Conservation (phyloP, 2,113 vertebrate species). For the Salminus brasiliensis region DNA sequence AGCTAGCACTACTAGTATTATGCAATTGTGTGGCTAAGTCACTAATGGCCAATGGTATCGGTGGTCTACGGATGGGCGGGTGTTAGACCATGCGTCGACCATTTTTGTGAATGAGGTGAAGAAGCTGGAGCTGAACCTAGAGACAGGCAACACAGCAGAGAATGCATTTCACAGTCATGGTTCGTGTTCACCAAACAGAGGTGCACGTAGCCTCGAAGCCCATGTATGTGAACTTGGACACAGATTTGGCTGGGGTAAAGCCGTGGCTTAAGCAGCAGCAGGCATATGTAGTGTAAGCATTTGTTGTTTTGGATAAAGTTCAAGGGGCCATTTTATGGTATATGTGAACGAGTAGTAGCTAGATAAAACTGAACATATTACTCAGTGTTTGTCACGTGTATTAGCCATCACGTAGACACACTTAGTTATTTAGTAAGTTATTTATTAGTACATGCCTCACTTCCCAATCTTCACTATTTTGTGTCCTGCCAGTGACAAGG, state of each 20-base stretch:
- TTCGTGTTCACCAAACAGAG: neutral
- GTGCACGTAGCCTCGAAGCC: neutral
- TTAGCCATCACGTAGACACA: too few relatives aligned
- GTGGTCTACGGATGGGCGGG: conserved; percentile 33
- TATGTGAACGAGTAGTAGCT: neutral
- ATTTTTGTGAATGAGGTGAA: conserved; percentile 44
- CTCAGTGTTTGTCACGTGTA: neutral
- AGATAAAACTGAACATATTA: neutral
- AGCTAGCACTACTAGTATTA: neutral
- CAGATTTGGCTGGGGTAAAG: neutral
- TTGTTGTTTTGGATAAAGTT: neutral
- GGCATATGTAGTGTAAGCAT: neutral
- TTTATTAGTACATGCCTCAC: neutral
- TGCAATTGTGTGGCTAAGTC: conserved; percentile 38
- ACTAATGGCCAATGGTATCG: conserved; percentile 26
- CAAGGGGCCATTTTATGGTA: neutral
- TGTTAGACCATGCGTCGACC: conserved; percentile 13
- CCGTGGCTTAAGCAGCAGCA: neutral
- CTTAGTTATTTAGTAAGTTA: neutral
- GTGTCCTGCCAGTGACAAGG: conserved; percentile 63
- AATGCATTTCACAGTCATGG: neutral
- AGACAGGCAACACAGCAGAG: neutral
- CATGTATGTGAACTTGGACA: neutral
- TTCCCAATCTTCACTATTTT: neutral
- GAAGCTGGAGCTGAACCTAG: neutral